Base-by-base conservation (phyloP, 1,140 invertebrate genomes). In the Nymphalis io region DNA sequence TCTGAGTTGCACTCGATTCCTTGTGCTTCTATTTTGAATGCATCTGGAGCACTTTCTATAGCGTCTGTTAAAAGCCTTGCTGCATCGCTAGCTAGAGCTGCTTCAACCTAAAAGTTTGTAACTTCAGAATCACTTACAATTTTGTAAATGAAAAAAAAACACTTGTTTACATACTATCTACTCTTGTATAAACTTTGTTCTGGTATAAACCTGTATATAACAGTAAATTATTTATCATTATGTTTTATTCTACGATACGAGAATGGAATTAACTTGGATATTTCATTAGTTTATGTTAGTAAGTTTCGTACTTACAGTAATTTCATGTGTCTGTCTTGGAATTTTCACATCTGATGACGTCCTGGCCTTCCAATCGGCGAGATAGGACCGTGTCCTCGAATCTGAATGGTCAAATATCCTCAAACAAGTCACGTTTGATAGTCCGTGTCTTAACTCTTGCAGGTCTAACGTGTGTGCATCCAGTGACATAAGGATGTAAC, bases 391-490 rank as follows among this genome's bases (percentile, higher is more conserved):
- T 13, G 85, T 84, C 65, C 79, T 82, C 20, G 87, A 78, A 67
- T 91, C 93, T 0, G 93, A 92, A 3, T 94, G 94, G 86, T 96
- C 94, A 39, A 96, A 93, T 20, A 97, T 87, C 38, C 95, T 91
- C 10, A 96, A 87, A 4, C 94, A 94, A 0, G 96, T 96, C 39
- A 97, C 96, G 79, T 97, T 97, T 0, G 95, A 94, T 12, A 93
- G 87, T 6, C 93, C 93, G 62, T 93, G 91, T 39, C 93, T 91
- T 18, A 96, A 93, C 53, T 95, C 94, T 27, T 93, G 93, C 59
- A 95, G 91, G 72, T 96, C 95, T 8, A 96, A 75, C 0, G 95
- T 95, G 76, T 96, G 95, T 0, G 95, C 93, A 82, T 97, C 96
- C 67, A 95, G 73, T 16, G 93, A 91, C 42, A 93, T 93, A 46